Base-by-base conservation (phyloP, 2,888 invertebrate species). In the Dynastes maya region DNA sequence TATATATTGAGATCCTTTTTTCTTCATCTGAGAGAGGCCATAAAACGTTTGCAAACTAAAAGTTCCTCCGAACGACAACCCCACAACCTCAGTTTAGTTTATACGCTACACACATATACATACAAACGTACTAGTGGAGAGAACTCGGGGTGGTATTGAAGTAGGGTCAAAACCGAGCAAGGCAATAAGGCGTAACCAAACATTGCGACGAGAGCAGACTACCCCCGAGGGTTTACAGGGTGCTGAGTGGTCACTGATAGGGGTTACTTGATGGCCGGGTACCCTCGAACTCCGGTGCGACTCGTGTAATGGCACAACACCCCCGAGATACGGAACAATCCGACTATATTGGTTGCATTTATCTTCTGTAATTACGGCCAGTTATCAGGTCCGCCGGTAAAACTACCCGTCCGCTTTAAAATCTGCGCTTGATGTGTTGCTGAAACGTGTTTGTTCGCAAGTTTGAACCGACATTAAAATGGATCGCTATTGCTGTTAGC, bases 141-240 rank as follows among this genome's bases (percentile, higher is more conserved):
- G 55, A 45, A n/a, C 22, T 22, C 16, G 8, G 55, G 55, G 55
- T 55, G 80, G 80, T 79, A 82, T 82, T 82, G 80, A 80, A 82
- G 81, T 81, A 79, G 81, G 82, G 83, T 83, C 84, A 85, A 37
- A 84, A 83, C 83, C 83, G 79, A 74, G 81, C 79, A 82, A 84
- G 86, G 86, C 86, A 88, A 88, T 88, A 88, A 87, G 88, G 88
- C 87, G 88, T 88, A 88, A 87, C 87, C 87, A 88, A 88, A 88
- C 88, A 87, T 86, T 84, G 84, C 86, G 85, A 84, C 79, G 84
- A 68, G 68, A 85, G 84, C 83, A 84, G 85, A 87, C 85, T 87
- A 87, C 86, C 83, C 88, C 87, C 87, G 82, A 81, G 86, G 82
- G 87, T 85, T 84, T 81, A 79, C 81, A 81, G 85, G 86, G 86